A percentile compares a stretch with the other conserved stretches of the same genome.
These are phyloP conservation scores for Ceratitis capitata DNA, from an alignment of 1,140 invertebrate species.

Conservation along the genomic window DNA sequence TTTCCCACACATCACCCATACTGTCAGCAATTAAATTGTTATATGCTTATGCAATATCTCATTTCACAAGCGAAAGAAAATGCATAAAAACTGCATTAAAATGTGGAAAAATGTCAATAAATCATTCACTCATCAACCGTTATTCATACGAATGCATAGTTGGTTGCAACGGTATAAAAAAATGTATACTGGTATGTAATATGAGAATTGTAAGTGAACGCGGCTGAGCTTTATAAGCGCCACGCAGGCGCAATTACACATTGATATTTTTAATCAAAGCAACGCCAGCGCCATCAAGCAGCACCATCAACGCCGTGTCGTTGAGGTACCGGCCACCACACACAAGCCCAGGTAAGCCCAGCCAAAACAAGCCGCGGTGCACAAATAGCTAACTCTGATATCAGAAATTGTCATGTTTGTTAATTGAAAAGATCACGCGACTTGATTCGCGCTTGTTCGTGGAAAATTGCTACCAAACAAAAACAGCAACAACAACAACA, in stretches of 20 bases:
- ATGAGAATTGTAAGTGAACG: neutral
- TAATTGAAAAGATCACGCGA: constrained; percentile 1
- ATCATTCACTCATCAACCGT: neutral
- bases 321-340: no score
- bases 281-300: neutral
- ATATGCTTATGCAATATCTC: neutral
- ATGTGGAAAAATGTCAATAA: neutral
- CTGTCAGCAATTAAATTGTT: no score
- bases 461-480: neutral
- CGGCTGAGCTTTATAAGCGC: neutral
- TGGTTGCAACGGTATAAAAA: no score
- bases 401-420: neutral
- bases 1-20: no score
- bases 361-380: neutral
- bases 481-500: no score
- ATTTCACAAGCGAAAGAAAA: neutral
- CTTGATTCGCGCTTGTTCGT: neutral
- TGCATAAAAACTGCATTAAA: neutral
- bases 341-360: no score
- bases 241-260: neutral
- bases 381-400: neutral
- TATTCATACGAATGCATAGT: neutral
- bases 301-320: neutral
- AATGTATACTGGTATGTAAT: no score
- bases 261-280: neutral